Evolutionary conservation across 92 coral and sea anemone genomes (phyloP).

Genomic region (Bergia sp.): DNA sequence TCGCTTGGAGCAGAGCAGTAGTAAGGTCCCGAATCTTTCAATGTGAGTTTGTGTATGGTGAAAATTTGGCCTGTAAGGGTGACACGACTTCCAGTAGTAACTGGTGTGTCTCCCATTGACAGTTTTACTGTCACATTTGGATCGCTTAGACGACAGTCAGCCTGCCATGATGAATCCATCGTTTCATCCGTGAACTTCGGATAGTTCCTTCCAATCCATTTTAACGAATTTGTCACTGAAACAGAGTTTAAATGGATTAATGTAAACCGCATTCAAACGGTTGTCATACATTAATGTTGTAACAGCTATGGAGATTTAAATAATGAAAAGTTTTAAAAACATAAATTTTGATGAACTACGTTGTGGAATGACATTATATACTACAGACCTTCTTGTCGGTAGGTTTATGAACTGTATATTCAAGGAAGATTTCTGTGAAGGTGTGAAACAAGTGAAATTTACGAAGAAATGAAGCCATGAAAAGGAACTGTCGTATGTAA

Average conservation of each 20-base stretch:
- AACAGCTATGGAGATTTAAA: no score
- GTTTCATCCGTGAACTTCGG: background rate
- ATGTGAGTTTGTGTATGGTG: conserved; percentile 50
- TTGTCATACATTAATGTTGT: no score
- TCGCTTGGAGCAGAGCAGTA: conserved; percentile 60
- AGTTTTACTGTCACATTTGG: conserved; percentile 47
- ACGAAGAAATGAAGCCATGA: no score
- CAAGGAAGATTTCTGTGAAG: no score
- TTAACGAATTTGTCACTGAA: conserved; percentile 33
- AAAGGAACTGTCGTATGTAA: no score
- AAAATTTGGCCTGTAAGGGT: conserved; percentile 61
- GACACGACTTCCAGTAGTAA: conserved; percentile 35
- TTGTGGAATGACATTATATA: no score
- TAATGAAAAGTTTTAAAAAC: background rate
- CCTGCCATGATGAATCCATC: conserved; percentile 18
- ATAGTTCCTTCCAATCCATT: conserved; percentile 49
- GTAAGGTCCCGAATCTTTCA: conserved; percentile 64
- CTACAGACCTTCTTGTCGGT: no score
- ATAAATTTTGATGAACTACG: no score
- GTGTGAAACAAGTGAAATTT: no score
- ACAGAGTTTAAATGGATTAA: background rate
- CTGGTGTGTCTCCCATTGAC: background rate
- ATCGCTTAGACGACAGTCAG: conserved; percentile 67
- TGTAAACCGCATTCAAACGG: background rate
- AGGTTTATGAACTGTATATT: no score